These are phyloP conservation scores for Odontamblyopus rebecca DNA, from an alignment of 2,797 vertebrate species.

Conservation along the genomic window DNA sequence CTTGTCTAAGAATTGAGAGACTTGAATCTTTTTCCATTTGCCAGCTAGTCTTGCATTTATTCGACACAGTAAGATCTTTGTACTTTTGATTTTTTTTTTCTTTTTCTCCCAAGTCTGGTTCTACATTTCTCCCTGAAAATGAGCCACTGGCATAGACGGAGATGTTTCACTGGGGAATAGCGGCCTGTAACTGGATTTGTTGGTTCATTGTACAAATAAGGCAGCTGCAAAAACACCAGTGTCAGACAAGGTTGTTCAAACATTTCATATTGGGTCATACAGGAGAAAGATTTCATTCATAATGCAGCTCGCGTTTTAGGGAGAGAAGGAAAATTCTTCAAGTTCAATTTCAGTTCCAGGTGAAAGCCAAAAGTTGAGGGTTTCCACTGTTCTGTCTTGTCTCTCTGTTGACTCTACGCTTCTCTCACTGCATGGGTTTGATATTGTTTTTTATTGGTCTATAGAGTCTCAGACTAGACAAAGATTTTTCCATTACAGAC, in stretches of 20 bases:
- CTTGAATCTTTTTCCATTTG: constrained; percentile 66
- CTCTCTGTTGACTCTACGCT: constrained; percentile 34
- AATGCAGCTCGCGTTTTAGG: constrained; percentile 16
- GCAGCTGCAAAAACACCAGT: constrained; percentile 61
- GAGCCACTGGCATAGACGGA: constrained; percentile 43
- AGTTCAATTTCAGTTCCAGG: constrained; percentile 40
- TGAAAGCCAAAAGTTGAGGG: constrained; percentile 21
- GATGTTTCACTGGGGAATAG: constrained; percentile 51
- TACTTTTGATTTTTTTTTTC: constrained; percentile 15
- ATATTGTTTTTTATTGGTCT: constrained; percentile 43
- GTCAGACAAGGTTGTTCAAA: constrained; percentile 32
- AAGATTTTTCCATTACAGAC: constrained; percentile 55
- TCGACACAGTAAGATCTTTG: constrained; percentile 64
- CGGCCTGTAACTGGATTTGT: constrained; percentile 53
- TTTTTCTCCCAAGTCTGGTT: constrained; percentile 16
- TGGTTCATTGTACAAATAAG: constrained; percentile 53
- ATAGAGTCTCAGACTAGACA: constrained; percentile 48
- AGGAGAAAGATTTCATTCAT: constrained; percentile 50
- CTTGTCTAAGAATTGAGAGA: constrained; percentile 65
- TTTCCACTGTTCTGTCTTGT: constrained; percentile 51
- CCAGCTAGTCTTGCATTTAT: constrained; percentile 57
- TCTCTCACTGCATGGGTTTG: constrained; percentile 48
- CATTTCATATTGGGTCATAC: constrained; percentile 13
- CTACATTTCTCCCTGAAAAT: constrained; percentile 54
- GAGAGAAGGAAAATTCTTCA: constrained; percentile 31